Conservation (phyloP, 2,113 vertebrate genomes). For the Morone saxatilis region DNA sequence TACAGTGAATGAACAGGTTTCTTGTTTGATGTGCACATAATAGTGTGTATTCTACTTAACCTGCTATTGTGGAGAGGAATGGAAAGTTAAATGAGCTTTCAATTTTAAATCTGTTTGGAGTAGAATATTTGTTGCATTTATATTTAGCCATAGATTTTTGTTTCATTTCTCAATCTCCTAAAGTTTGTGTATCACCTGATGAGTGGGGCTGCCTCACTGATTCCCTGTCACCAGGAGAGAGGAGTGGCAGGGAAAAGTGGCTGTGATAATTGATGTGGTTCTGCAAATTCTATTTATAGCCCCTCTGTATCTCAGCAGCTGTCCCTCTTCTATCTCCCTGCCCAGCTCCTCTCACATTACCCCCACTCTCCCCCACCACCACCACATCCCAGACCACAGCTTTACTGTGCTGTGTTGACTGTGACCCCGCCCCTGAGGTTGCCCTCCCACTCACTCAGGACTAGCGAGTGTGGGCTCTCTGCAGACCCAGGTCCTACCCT, state of each 20-base stretch:
- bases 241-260: slow-evolving; percentile 58
- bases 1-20: not conserved
- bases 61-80: not conserved
- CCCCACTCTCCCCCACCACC: slow-evolving; percentile 11
- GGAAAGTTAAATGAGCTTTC: not conserved
- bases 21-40: not conserved
- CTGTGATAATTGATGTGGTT: slow-evolving; percentile 59
- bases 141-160: not conserved
- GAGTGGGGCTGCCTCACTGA: slow-evolving; percentile 23
- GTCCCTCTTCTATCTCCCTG: slow-evolving; percentile 76
- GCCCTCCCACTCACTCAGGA: slow-evolving; percentile 51
- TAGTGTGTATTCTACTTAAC: not conserved
- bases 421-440: slow-evolving; percentile 54
- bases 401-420: slow-evolving; percentile 52
- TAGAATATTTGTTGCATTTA: not conserved
- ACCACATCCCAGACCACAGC: slow-evolving; percentile 47
- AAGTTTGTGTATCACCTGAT: slow-evolving; percentile 16
- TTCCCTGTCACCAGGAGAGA: slow-evolving; percentile 39
- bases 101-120: not conserved
- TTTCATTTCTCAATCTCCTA: not conserved
- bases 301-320: slow-evolving; percentile 86
- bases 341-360: slow-evolving; percentile 76
- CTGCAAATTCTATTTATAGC: slow-evolving; percentile 87
- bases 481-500: slow-evolving; percentile 44
- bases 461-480: slow-evolving; percentile 49